Conservation (phyloP, 2,797 vertebrate species). For the Falco naumanni region DNA sequence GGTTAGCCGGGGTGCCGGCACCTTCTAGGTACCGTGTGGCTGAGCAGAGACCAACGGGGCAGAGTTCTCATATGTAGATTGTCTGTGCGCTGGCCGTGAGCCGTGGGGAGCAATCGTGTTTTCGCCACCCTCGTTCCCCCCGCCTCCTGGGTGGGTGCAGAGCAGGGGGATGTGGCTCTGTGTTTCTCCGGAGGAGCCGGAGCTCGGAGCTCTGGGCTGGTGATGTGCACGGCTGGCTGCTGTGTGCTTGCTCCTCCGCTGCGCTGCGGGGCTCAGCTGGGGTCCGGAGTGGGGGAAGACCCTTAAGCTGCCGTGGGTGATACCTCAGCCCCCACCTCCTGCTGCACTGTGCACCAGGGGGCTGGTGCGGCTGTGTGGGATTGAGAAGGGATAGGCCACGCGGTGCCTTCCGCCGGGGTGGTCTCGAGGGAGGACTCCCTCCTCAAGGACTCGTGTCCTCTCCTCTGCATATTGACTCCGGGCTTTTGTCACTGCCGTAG, state of each 20-base stretch:
- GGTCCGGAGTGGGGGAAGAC: background rate
- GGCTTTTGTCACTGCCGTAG: background rate
- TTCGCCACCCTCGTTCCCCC: rapidly evolving
- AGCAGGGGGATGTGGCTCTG: background rate
- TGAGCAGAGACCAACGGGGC: background rate
- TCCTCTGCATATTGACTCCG: background rate
- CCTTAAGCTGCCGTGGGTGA: background rate
- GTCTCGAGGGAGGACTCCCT: background rate
- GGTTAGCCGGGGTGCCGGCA: background rate
- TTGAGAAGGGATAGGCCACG: background rate
- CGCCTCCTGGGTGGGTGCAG: rapidly evolving
- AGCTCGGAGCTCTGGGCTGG: background rate
- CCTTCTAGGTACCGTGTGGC: background rate
- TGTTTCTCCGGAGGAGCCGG: background rate
- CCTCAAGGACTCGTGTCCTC: background rate
- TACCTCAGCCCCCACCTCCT: background rate
- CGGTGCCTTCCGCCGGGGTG: background rate
- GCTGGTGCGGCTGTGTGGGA: background rate
- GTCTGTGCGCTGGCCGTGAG: rapidly evolving
- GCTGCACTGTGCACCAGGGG: background rate
- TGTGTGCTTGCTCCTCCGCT: background rate
- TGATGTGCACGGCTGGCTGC: background rate
- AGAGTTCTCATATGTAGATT: background rate
- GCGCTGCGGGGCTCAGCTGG: background rate
- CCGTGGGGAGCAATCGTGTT: background rate